Evolutionary conservation across 2,113 vertebrate species (phyloP), one percentile per base, ranked within the genome.

Genomic region (Athene noctua): DNA sequence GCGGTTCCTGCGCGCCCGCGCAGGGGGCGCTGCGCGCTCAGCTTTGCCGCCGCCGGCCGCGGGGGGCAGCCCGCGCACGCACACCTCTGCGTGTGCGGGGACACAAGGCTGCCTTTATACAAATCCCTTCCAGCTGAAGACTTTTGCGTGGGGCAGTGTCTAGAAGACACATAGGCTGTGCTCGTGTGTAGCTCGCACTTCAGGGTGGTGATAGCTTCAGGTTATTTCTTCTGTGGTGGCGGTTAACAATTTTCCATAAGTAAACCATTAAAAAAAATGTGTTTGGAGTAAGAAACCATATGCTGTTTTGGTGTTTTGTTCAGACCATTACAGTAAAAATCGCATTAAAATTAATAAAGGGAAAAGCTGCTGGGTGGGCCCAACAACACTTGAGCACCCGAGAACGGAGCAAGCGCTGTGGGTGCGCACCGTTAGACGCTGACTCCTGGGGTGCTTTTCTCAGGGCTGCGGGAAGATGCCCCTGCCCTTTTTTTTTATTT

Each of bases 21-120:
- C 77, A 89, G 93, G 11, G 89, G 86, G 67, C 29, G 54, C 91
- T 89, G 86, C 52, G 40, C 44, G 68, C 47, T 65, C 29, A 15
- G 49, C 11, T 17, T 30, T 96, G 26, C 26, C 40, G 26, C 26
- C 40, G 30, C 55, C 44, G 44, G 44, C 15, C 44, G 44, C 15
- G 44, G 44, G 6, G 44, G 6, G 44, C 44, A 44, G 44, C 44
- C 44, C 44, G 44, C 44, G 44, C 44, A 17, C 44, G 44, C 44
- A 16, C 15, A 40, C 40, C 40, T 40, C 1, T 11, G 4, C 11
- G 8, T 34, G 8, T 23, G 42, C 20, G 40, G 40, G 40, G 8
- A 40, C 40, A 3, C 14, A 13, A 1, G 3, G 49, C 16, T 83
- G 27, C 2, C 0, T 22, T 38, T 23, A 1, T 7, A 42, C 8